Percentiles rank a stretch among this genome's conserved stretches.
Conservation (phyloP, 2,888 invertebrate genomes). For the Scaptomyza caliginosa region DNA sequence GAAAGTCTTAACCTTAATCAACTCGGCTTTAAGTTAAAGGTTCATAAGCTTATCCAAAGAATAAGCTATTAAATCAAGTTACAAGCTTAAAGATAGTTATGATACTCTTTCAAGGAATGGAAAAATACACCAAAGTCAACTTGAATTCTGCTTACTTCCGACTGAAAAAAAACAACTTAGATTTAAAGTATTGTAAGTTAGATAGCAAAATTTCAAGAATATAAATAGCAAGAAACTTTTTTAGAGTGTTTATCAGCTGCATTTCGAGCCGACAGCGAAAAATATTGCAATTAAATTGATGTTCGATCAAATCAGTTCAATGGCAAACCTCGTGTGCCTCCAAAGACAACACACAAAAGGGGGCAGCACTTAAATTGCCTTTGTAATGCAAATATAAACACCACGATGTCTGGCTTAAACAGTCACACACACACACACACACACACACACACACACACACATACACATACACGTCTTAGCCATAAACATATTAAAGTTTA, state of each 20-base stretch:
- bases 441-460: slow-evolving; percentile 24
- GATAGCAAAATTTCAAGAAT: background rate
- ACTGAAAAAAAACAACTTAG: no score
- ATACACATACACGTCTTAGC: slow-evolving; percentile 41
- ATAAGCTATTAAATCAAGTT: background rate
- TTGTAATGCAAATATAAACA: slow-evolving; percentile 72
- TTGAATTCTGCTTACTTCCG: no score
- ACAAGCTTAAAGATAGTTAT: no score
- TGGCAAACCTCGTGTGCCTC: slow-evolving; percentile 34
- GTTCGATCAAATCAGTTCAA: slow-evolving; percentile 72
- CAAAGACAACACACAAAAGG: slow-evolving; percentile 7
- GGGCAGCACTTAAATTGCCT: slow-evolving; percentile 57
- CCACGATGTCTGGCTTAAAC: slow-evolving; percentile 31
- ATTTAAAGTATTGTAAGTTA: no score
- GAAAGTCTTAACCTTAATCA: no score
- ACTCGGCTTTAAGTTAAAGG: no score
- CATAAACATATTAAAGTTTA: slow-evolving; percentile 75
- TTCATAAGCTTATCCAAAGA: no score
- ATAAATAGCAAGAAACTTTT: background rate
- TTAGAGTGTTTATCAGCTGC: background rate
- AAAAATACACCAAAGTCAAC: no score
- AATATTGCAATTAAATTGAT: slow-evolving; percentile 69
- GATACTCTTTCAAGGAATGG: background rate
- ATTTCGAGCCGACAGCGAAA: slow-evolving; percentile 23
- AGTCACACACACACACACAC: slow-evolving; percentile 23